Evolutionary conservation across 2,113 vertebrate genomes (phyloP).

Genomic region (Anseranas semipalmata): DNA sequence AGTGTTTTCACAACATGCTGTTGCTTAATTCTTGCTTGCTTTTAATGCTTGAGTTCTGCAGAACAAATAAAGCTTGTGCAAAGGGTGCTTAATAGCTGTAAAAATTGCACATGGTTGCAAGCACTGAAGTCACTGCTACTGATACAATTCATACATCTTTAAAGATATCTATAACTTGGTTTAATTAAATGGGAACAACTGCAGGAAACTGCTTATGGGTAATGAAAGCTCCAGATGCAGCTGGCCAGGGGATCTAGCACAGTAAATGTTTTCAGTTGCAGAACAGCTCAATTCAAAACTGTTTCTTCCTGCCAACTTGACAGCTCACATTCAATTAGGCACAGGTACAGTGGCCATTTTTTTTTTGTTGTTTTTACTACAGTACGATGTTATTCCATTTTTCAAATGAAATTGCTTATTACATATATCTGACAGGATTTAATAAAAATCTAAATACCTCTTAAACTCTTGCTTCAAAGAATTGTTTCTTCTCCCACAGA

Average conservation of each 20-base stretch:
- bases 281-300: constrained; percentile 26
- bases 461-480: background rate
- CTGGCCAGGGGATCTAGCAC: background rate
- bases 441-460: background rate
- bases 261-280: background rate
- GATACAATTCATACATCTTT: background rate
- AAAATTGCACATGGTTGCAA: background rate
- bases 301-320: background rate
- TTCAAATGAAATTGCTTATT: background rate
- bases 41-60: background rate
- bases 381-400: background rate
- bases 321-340: background rate
- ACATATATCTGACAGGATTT: background rate
- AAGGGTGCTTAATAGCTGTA: background rate
- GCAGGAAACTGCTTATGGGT: constrained; percentile 1
- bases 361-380: background rate
- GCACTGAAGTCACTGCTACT: background rate
- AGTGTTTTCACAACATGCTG: background rate
- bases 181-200: constrained; percentile 3
- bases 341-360: background rate
- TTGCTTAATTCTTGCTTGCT: background rate
- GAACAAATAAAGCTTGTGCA: background rate
- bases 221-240: constrained; percentile 34
- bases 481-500: background rate
- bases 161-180: background rate